Evolutionary conservation across 2,888 invertebrate genomes (phyloP), one percentile per base, ranked within the genome.

Genomic region (Ormyrus labotus): DNA sequence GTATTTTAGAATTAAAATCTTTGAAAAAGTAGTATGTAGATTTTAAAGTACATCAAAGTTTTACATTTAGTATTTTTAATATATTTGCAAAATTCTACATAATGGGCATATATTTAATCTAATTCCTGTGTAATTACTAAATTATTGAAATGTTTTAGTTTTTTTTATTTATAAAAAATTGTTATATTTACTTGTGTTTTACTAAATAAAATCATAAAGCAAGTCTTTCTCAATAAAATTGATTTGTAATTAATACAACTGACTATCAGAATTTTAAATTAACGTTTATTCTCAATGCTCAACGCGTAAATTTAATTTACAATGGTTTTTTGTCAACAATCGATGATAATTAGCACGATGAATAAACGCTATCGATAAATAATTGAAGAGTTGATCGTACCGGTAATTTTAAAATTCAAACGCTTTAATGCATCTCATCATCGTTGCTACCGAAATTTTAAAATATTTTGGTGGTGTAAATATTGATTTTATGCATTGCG

Each of bases 391-490:
- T 75, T 68, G 45, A 57, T 67, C 34, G 7, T 53, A 57, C 57
- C 50, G 64, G 51, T 71, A 78, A 71, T 71, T 69, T 77, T 50
- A 65, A 78, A 65, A 78, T 71, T 65, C 34, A 64, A 78, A 71
- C 48, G 50, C 34, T 4, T 64, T 65, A 58, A 63, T 67, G 64
- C 58, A 45, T 77, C 53, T 57, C 50, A 6, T 70, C 50, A 6
- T 70, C 57, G 45, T 57, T 48, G 64, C 19, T 1, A 45, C 50
- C 58, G 45, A 78, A 71, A 71, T 78, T 65, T 77, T 51, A 71
- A 77, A 77, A 77, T 48, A n/a, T 9, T 7, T 60, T 50, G 5
- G 51, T 53, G 58, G 70, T 63, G 34, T 63, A n/a, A 13, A 13
- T 57, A 69, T 70, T 53, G 63, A 77, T 70, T 34, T 34, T 4